Base-by-base conservation (phyloP, 2,888 invertebrate species). In the Acrobasis repandana region DNA sequence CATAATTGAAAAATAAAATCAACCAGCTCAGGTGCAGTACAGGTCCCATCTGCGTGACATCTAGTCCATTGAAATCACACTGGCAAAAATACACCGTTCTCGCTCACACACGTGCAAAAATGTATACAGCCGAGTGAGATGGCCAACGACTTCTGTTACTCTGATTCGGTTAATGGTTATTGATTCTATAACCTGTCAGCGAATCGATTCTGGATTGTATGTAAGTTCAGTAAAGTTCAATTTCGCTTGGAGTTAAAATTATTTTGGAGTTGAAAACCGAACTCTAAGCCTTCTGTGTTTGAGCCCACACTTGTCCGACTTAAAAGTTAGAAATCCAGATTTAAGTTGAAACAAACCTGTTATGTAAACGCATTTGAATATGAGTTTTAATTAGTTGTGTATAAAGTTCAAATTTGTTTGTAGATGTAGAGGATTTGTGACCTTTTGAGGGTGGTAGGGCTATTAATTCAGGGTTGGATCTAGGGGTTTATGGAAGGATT, bases 401-500 rank as follows among this genome's bases (percentile, higher is more conserved):
- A 67, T 81, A 85, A 73, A 74, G 86, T 80, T 79, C 73, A 80
- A 71, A 78, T 80, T 84, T 69, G 72, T 62, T 73, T 74, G 79
- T 58, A 56, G 61, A 64, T 67, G 63, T 49, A 68, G 62, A 63
- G 71, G 73, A 80, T 71, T 81, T 86, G 78, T 85, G 86, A 86
- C 90, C 85, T 92, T 92, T 85, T 86, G 85, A 38, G 88, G 86
- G 87, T 86, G 85, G 85, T 83, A 78, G 83, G 86, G 90, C 93
- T 91, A 87, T 89, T 89, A 88, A 89, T 88, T 84, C 86, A 81
- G 88, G 88, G 86, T 82, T 68, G 90, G 92, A 93, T 94, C 93
- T 93, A 88, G 92, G 93, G 94, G 93, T 94, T 94, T 93, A 93
- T 91, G 86, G 86, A 86, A 70, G 90, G 94, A 94, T 94, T 94